Percentiles rank a stretch among this genome's conserved stretches.
Conservation (phyloP, 2,113 vertebrate species). For the Oxyruncus cristatus region DNA sequence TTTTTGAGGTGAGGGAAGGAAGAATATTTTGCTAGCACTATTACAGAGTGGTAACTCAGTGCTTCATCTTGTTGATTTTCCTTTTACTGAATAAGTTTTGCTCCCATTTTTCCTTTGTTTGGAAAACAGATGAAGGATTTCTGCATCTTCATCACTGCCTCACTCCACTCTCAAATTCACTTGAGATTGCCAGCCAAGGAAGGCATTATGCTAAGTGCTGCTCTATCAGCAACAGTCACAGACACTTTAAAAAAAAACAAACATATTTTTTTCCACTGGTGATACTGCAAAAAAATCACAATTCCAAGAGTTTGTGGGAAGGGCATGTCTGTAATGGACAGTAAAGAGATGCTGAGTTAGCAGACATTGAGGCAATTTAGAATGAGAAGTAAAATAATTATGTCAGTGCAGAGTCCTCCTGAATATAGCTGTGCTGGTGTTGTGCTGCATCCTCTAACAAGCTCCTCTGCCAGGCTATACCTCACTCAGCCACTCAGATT, state of each 20-base stretch:
- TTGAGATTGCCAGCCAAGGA: constrained; percentile 4
- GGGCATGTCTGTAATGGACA: neutral
- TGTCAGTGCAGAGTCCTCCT: neutral
- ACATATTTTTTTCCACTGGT: neutral
- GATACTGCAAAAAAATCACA: neutral
- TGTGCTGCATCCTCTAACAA: neutral
- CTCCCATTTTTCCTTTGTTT: neutral
- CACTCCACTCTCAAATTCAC: neutral
- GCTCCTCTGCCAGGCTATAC: neutral
- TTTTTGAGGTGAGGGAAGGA: neutral
- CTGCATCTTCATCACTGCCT: neutral
- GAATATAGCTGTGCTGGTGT: neutral
- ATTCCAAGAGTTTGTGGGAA: neutral
- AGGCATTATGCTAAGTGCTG: constrained; percentile 32
- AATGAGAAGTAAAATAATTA: neutral
- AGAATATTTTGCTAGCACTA: neutral
- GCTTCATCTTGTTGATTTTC: neutral
- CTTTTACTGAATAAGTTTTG: neutral
- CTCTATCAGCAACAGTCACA: neutral
- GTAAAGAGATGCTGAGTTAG: neutral
- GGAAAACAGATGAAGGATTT: neutral
- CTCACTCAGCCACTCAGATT: neutral
- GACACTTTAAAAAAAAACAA: neutral
- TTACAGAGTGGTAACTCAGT: neutral
- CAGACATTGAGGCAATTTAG: neutral